Evolutionary conservation across 53 echinoderm and acorn worm genomes (phyloP).

Genomic region (Actinopyga echinites): DNA sequence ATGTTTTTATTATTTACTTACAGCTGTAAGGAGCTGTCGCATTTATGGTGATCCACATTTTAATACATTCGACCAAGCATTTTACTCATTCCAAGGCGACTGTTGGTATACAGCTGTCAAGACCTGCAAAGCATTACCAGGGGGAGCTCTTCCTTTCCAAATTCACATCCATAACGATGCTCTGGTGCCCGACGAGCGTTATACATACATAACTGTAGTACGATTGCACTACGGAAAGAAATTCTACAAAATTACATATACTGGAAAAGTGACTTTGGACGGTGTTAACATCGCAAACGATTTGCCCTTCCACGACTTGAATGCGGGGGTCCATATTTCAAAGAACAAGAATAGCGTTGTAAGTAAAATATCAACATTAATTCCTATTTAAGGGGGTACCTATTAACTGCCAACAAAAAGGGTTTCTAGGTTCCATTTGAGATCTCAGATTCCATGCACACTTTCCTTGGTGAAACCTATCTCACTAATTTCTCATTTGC

Average conservation of each 20-base stretch:
- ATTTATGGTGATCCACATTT: constrained; percentile 33
- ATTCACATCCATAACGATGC: constrained; percentile 7
- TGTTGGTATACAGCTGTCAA: constrained; percentile 6
- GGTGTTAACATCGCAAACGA: not conserved
- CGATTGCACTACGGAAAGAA: not conserved
- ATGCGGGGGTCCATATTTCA: not conserved
- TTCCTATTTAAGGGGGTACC: no score
- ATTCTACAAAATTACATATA: not conserved
- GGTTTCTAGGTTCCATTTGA: no score
- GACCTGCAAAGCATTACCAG: not conserved
- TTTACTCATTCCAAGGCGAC: constrained; percentile 20
- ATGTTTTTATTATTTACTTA: not conserved
- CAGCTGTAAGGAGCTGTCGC: not conserved
- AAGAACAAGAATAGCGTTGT: not conserved
- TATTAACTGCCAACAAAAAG: no score
- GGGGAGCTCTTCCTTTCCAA: not conserved
- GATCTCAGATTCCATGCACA: no score
- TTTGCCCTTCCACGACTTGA: not conserved
- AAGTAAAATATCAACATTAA: not conserved
- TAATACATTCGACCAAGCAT: not conserved
- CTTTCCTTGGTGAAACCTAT: no score
- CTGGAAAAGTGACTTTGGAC: not conserved
- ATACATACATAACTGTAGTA: not conserved
- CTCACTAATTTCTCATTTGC: no score
- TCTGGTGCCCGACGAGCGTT: constrained; percentile 12